These are phyloP conservation scores for Poeciliopsis turrubarensis DNA, from an alignment of 2,113 vertebrate genomes.

Conservation along the genomic window DNA sequence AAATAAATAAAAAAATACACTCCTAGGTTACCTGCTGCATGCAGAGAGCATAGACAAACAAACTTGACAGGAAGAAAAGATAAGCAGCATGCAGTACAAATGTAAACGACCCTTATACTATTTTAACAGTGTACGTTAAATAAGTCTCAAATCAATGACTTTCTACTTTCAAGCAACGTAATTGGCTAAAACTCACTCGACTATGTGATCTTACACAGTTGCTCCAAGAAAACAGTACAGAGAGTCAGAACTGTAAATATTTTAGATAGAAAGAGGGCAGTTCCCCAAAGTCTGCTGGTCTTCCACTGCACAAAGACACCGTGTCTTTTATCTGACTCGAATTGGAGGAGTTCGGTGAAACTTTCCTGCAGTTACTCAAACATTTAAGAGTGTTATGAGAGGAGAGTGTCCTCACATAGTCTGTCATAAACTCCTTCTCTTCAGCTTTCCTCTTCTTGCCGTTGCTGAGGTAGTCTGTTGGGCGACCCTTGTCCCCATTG, in stretches of 20 bases:
- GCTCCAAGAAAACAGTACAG: not conserved
- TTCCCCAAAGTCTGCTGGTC: constrained; percentile 8
- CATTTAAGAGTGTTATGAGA: constrained; percentile 36
- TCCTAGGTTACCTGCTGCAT: constrained; percentile 30
- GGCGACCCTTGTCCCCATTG: constrained; percentile 86
- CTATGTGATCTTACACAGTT: not conserved
- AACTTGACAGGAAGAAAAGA: not conserved
- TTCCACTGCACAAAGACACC: constrained; percentile 1
- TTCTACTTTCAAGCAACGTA: not conserved
- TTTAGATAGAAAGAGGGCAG: constrained; percentile 21
- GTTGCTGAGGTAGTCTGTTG: constrained; percentile 89
- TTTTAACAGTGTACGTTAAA: not conserved
- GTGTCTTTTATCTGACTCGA: not conserved
- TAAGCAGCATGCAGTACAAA: not conserved
- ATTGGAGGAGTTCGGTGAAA: constrained; percentile 15
- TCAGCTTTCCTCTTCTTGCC: constrained; percentile 94
- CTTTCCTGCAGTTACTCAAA: constrained; percentile 41
- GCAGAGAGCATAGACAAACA: constrained; percentile 34
- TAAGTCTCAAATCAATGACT: not conserved
- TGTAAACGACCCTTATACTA: not conserved
- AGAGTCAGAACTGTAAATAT: constrained; percentile 8
- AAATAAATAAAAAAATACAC: constrained; percentile 30
- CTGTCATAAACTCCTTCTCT: constrained; percentile 89
- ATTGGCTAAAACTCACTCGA: not conserved
- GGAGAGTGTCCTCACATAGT: constrained; percentile 82